Conservation (phyloP, 2,113 vertebrate species). For the Epinephelus fuscoguttatus region DNA sequence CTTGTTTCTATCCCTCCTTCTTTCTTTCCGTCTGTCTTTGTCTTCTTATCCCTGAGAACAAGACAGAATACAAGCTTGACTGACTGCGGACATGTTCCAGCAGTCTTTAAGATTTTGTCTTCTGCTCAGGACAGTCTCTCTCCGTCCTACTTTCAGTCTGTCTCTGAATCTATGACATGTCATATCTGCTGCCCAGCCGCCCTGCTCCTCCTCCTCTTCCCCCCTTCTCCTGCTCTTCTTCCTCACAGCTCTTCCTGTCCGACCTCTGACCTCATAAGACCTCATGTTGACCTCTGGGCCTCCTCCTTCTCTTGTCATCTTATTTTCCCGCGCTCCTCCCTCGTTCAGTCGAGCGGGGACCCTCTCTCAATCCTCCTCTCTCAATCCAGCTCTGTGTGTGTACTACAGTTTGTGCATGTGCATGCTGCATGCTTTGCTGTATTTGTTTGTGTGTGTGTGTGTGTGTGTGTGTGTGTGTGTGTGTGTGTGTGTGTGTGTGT, state of each 20-base stretch:
- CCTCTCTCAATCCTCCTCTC: constrained; percentile 68
- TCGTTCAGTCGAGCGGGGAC: constrained; percentile 73
- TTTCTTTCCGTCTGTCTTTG: constrained; percentile 43
- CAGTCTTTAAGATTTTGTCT: constrained; percentile 58
- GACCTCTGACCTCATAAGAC: constrained; percentile 92
- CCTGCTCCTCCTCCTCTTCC: constrained; percentile 74
- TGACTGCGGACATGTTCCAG: constrained; percentile 29
- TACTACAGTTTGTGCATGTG: constrained; percentile 76
- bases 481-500: constrained; percentile 27
- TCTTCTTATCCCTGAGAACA: constrained; percentile 65
- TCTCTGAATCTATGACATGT: constrained; percentile 77
- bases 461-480: constrained; percentile 15
- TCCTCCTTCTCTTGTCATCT: constrained; percentile 85
- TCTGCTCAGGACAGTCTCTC: constrained; percentile 56
- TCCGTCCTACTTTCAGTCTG: constrained; percentile 52
- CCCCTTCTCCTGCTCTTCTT: constrained; percentile 83
- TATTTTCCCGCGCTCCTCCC: constrained; percentile 75
- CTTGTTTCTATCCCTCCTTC: constrained; percentile 67
- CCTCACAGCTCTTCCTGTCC: constrained; percentile 87
- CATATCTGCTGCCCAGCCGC: constrained; percentile 81
- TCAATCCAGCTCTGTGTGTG: constrained; percentile 79
- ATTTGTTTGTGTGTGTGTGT: constrained; percentile 28
- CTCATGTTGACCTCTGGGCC: constrained; percentile 89
- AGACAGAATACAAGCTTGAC: constrained; percentile 50
- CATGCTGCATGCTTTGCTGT: constrained; percentile 81